Conservation (phyloP, 2,113 vertebrate genomes). For the Thalassarche chlororhynchos region DNA sequence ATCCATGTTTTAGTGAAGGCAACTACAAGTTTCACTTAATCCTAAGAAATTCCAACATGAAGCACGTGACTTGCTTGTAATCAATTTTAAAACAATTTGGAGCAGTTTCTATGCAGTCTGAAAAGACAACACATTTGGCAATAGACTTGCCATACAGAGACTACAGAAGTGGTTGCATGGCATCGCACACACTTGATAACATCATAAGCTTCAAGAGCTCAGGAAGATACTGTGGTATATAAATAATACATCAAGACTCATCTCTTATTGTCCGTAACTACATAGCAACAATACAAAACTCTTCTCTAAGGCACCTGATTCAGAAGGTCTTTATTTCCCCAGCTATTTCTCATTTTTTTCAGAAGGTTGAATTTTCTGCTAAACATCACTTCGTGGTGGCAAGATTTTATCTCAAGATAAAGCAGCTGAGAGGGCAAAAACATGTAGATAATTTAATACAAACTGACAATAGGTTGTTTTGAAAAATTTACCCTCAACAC, state of each 20-base stretch:
- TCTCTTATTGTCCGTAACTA: neutral
- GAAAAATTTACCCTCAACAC: neutral
- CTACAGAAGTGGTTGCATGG: neutral
- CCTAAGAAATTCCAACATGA: conserved; percentile 14
- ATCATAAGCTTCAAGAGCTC: neutral
- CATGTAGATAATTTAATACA: neutral
- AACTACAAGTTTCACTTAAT: neutral
- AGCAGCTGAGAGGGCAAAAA: neutral
- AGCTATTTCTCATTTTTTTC: neutral
- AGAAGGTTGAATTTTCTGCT: neutral
- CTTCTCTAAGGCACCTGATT: neutral
- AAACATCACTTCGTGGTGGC: neutral
- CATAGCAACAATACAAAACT: neutral
- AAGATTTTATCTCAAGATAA: neutral
- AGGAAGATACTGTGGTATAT: neutral
- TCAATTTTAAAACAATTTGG: conserved; percentile 8
- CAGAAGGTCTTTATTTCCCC: neutral
- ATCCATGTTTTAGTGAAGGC: neutral
- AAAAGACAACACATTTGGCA: neutral
- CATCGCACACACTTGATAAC: neutral
- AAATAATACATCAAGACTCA: neutral
- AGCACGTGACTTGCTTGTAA: neutral
- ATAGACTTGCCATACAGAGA: neutral
- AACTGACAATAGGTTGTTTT: neutral
- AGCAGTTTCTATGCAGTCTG: neutral